A percentile compares a stretch with the other conserved stretches of the same genome.
phyloP scores from a whole-genome alignment of 2,113 vertebrate species.

The Sitta europaea region DNA sequence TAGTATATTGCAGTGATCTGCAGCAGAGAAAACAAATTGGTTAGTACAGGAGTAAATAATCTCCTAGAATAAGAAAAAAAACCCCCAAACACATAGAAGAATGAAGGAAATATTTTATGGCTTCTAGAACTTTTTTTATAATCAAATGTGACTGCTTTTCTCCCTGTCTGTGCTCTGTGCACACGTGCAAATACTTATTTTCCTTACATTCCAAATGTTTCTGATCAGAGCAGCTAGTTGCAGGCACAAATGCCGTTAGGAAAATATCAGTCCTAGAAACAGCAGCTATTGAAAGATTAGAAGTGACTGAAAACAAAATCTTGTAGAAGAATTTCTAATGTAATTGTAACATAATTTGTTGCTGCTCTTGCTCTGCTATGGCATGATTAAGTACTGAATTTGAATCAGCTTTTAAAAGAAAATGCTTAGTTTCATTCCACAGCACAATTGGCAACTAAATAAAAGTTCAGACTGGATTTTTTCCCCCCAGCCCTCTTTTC shows the following conservation, averaged over 20 bases:
- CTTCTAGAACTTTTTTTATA: background rate
- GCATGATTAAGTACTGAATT: constrained; percentile 36
- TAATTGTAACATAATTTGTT: constrained; percentile 52
- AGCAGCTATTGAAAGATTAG: constrained; percentile 14
- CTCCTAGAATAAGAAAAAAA: background rate
- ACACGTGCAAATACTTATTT: background rate
- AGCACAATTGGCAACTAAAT: constrained; percentile 53
- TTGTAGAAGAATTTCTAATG: constrained; percentile 6
- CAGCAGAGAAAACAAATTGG: background rate
- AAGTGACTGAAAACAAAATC: constrained; percentile 42
- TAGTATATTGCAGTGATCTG: background rate
- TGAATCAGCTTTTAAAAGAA: constrained; percentile 43
- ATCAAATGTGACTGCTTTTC: background rate
- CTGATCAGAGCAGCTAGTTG: background rate
- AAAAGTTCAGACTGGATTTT: constrained; percentile 27
- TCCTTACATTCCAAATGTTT: background rate
- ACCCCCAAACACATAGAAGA: background rate
- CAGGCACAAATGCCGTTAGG: constrained; percentile 6
- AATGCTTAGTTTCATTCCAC: constrained; percentile 42
- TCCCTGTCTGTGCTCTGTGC: background rate
- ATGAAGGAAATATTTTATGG: background rate
- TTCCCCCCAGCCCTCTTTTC: background rate
- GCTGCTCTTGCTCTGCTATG: background rate
- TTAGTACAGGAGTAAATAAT: background rate
- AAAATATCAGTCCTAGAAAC: background rate